These are phyloP conservation scores for Manis pentadactyla DNA, from an alignment of 2,797 vertebrate genomes.

Conservation along the genomic window DNA sequence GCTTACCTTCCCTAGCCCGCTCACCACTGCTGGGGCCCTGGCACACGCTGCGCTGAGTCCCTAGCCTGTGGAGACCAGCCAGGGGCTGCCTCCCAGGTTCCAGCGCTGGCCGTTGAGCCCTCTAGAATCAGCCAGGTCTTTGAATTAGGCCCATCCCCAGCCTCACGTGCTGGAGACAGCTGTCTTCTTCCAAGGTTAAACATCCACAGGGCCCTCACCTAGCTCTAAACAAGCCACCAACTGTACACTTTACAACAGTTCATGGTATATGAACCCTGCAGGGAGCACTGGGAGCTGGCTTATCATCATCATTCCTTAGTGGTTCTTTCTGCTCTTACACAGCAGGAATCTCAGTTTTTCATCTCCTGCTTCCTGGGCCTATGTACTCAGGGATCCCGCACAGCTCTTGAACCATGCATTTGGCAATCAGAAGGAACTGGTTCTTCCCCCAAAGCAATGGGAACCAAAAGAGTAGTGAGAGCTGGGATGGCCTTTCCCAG, in stretches of 20 bases:
- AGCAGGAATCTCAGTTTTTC: background rate
- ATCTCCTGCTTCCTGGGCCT: background rate
- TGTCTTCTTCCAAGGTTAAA: background rate
- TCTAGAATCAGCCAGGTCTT: background rate
- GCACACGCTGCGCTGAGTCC: background rate
- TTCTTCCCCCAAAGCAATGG: background rate
- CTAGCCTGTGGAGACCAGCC: background rate
- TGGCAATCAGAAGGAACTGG: background rate
- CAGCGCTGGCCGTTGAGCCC: background rate
- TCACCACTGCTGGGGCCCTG: background rate
- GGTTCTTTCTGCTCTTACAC: background rate
- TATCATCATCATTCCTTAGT: background rate
- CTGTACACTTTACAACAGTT: background rate
- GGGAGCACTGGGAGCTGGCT: fast-evolving
- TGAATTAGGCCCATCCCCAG: background rate
- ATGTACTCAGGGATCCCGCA: background rate
- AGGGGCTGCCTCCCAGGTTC: background rate
- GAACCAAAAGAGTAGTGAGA: background rate
- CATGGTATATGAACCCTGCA: background rate
- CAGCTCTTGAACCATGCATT: background rate
- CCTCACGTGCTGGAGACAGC: background rate
- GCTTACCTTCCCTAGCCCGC: background rate
- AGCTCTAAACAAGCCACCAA: background rate
- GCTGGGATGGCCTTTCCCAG: background rate
- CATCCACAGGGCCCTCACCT: background rate